Base-by-base conservation (phyloP, 1,140 invertebrate genomes). In the Samia ricini region DNA sequence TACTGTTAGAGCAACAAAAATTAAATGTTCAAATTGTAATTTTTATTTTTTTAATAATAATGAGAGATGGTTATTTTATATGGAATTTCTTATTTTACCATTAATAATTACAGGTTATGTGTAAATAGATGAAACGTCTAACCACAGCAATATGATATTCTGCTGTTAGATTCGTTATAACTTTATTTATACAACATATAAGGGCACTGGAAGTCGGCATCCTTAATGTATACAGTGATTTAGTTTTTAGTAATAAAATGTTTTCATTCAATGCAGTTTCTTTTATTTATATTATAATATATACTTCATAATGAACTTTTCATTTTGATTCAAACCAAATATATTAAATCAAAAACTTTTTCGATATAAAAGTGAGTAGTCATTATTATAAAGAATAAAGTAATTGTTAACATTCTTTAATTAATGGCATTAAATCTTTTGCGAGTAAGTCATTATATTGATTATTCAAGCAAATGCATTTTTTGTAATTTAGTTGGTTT, bases 181-280 rank as follows among this genome's bases (percentile, higher is more conserved):
- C 61, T 81, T 76, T 72, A 68, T 76, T 75, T 74, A 71, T 77
- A 81, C 80, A 81, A n/a, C 82, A 70, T 71, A 64, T 69, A 71
- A 70, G 72, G 71, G 72, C 72, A 75, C 71, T 74, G 74, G 33
- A 81, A 68, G 68, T 68, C 69, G 73, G 78, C 76, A 71, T n/a
- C n/a, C n/a, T n/a, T 80, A 79, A 69, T 78, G 71, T 77, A 73
- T 76, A 81, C 77, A 85, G 79, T 81, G 76, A 81, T 86, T 84
- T 86, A 88, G 81, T 85, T 80, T 74, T 79, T 74, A 79, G 72
- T 69, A 83, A 74, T 79, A 79, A 85, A 84, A 84, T 76, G 85
- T 83, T 86, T n/a, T 84, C 82, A 15, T 42, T 79, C 83, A 73
- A 73, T 42, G 8, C 6, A 3, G 12, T 4, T 57, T 26, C 24